Evolutionary conservation across 2,113 vertebrate species (phyloP).

Genomic region (Furnarius figulus): DNA sequence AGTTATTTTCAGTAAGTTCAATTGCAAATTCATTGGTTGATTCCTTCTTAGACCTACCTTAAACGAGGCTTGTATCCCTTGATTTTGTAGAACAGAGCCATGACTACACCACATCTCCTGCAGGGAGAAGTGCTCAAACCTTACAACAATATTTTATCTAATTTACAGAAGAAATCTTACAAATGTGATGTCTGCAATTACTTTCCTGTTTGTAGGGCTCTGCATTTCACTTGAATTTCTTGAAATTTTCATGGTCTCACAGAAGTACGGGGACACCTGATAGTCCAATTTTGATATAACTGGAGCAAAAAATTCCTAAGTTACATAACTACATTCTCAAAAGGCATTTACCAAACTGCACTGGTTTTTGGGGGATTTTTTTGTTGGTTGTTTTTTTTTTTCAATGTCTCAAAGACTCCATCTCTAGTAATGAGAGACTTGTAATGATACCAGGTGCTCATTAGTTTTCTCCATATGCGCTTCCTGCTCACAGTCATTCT

Average conservation of each 20-base stretch:
- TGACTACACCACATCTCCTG: background rate
- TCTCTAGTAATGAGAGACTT: background rate
- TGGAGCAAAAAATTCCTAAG: background rate
- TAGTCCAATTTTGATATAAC: background rate
- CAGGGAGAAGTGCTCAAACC: background rate
- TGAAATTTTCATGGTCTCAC: background rate
- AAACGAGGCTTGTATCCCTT: background rate
- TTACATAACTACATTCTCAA: background rate
- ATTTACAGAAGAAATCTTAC: background rate
- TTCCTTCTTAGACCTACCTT: background rate
- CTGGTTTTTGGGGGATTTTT: background rate
- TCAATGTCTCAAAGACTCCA: background rate
- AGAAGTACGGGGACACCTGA: background rate
- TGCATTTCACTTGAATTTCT: background rate
- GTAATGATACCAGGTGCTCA: background rate
- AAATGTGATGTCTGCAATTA: background rate
- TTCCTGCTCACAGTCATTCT: background rate
- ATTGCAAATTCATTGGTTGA: background rate
- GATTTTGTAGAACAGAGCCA: background rate
- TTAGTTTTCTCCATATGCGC: background rate
- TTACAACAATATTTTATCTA: background rate
- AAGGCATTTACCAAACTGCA: background rate
- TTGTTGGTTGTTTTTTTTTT: background rate
- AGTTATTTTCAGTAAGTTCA: constrained; percentile 31
- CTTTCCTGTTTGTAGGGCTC: background rate